Base-by-base conservation (phyloP, 2,797 vertebrate genomes). In the Pipistrellus pipistrellus region DNA sequence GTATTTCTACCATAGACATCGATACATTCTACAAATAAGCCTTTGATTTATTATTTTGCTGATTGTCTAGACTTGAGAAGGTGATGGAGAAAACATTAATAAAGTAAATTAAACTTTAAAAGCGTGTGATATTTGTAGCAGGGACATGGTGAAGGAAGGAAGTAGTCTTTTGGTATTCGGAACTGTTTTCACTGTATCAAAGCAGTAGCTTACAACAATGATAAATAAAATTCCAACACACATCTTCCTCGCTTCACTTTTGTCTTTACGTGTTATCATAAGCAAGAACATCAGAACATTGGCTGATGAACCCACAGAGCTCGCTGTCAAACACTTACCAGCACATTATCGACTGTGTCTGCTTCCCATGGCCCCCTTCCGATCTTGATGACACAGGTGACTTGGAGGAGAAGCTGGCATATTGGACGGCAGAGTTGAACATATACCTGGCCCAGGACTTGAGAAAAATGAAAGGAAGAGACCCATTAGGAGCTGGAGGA, bases 91-190 rank as follows among this genome's bases (percentile, higher is more conserved):
- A 90, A 85, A 75, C 25, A 14, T 81, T 71, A 48, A 41, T n/a
- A 44, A 59, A 92, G 13, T 7, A 81, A 86, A 76, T 62, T 84
- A 62, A 88, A 72, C 46, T 89, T 55, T 10, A 68, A 62, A 64
- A 95, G 32, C 23, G 5, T 21, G 21, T 55, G 68, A 27, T 73
- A 41, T 88, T 51, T 72, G 38, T 64, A 76, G 57, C 23, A 51
- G 20, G 78, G 64, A 76, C 25, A 25, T 83, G 77, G n/a, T 25
- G 12, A 88, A 51, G 85, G 88, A 66, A 94, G 57, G 51, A 86
- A 95, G 68, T 32, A 59, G n/a, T 76, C 30, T 73, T 59, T 41
- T 14, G 9, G 12, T 32, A 57, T 57, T 89, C 13, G 59, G 76
- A 84, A 84, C 32, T 17, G 41, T 57, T 46, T 86, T 38, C 59